Evolutionary conservation across 2,888 invertebrate genomes (phyloP).

Genomic region (Creontiades dilutus): DNA sequence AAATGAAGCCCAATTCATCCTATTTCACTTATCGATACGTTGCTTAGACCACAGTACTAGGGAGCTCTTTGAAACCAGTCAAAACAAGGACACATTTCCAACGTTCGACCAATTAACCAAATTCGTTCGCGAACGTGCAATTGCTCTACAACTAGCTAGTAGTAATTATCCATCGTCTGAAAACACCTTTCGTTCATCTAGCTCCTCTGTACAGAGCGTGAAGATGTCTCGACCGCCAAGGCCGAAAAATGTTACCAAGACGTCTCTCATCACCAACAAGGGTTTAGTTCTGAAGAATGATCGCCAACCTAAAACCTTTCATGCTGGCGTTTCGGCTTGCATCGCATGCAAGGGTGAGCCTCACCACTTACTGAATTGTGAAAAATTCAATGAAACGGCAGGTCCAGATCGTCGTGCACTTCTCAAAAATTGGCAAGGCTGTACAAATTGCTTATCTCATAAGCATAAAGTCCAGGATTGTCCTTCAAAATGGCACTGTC

Average conservation of each 20-base stretch:
- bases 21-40: too few species aligned
- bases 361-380: neutral
- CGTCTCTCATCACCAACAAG: neutral
- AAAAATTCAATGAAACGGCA: neutral
- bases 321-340: neutral
- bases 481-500: neutral
- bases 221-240: neutral
- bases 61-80: too few species aligned
- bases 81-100: conserved; percentile 6
- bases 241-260: neutral
- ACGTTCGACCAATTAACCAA: neutral
- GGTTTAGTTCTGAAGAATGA: neutral
- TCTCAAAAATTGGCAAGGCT: conserved; percentile 23
- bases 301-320: neutral
- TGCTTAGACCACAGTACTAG: too few species aligned
- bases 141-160: conserved; percentile 40
- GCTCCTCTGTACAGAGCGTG: neutral
- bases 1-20: too few species aligned
- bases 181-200: neutral
- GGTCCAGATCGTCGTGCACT: neutral
- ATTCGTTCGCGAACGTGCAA: conserved; percentile 40
- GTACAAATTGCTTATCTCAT: conserved; percentile 13
- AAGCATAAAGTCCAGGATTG: conserved; percentile 14
- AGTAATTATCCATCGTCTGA: conserved; percentile 4
- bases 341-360: neutral